These are phyloP conservation scores for Chironomus striatipennis DNA, from an alignment of 1,140 invertebrate genomes.

Conservation along the genomic window DNA sequence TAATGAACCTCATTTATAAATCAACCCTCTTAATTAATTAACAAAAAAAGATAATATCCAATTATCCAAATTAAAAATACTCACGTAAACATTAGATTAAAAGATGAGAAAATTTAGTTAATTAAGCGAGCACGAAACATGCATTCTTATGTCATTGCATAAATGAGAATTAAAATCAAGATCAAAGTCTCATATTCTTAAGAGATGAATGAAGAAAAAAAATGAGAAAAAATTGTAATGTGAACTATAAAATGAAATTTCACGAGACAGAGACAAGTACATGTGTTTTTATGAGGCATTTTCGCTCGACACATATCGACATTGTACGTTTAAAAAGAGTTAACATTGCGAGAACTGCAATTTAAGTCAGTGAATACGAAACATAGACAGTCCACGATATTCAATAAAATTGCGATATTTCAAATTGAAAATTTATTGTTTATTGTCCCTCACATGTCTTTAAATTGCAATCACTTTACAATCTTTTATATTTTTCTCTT, in stretches of 20 bases:
- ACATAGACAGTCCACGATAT: not conserved
- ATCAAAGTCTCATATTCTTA: not conserved
- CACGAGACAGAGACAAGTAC: not conserved
- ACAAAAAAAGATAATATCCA: too few species aligned
- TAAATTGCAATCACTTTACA: not conserved
- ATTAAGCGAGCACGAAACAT: too few species aligned
- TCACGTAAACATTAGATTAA: too few species aligned
- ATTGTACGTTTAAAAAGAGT: too few species aligned
- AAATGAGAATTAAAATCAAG: not conserved
- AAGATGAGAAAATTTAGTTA: too few species aligned
- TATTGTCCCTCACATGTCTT: not conserved
- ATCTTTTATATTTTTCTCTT: not conserved
- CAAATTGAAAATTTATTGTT: constrained; percentile 20
- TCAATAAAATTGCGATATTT: constrained; percentile 17
- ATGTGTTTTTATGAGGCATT: not conserved
- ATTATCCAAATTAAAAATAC: too few species aligned
- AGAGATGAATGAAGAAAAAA: not conserved
- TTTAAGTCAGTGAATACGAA: too few species aligned
- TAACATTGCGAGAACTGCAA: too few species aligned
- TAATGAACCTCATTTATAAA: too few species aligned
- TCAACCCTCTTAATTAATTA: too few species aligned
- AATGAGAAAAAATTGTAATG: not conserved
- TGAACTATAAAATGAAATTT: not conserved
- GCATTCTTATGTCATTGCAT: too few species aligned
- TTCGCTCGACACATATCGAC: too few species aligned